Base-by-base conservation (phyloP, 2,888 invertebrate genomes). In the Hirtodrosophila alboralis region DNA sequence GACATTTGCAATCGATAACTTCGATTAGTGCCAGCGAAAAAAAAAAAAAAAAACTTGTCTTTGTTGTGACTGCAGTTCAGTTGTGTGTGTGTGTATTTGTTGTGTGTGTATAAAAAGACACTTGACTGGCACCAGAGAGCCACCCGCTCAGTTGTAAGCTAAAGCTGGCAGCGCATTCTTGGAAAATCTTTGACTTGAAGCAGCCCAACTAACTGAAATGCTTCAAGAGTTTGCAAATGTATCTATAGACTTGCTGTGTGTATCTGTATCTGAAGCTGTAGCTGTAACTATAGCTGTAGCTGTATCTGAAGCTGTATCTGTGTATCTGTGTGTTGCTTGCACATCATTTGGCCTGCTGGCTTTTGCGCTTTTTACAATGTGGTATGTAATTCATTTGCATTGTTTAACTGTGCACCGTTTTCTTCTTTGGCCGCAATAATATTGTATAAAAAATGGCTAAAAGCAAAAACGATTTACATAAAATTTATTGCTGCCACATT, bases 401-500 rank as follows among this genome's bases (percentile, higher is more conserved):
- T 86, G 83, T 86, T 86, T 69, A 86, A 31, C 71, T 53, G 33
- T 66, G 70, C 58, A 77, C 58, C 79, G 79, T 85, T 85, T 85
- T 75, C 83, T 70, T 70, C 79, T 65, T 62, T 67, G 53, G 57
- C 65, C 54, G 49, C 75, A 77, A 63, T 68, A 67, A 56, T n/a
- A n/a, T n/a, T n/a, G n/a, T n/a, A n/a, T 21, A 21, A 30, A 37
- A 74, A 31, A 52, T 54, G 40, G 58, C 60, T 66, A 44, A 57
- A 56, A 75, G 62, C 63, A 73, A 73, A 75, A 63, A 71, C 74
- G 86, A 84, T 81, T 81, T 81, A 85, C 78, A 86, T 86, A 84
- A 71, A 86, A 81, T 84, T 84, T 81, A 86, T 81, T 67, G 86
- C 86, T 86, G 81, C 84, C 81, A 86, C 84, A 81, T 86, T 81